Evolutionary conservation across 2,113 vertebrate genomes (phyloP).

Genomic region (Merops nubicus): DNA sequence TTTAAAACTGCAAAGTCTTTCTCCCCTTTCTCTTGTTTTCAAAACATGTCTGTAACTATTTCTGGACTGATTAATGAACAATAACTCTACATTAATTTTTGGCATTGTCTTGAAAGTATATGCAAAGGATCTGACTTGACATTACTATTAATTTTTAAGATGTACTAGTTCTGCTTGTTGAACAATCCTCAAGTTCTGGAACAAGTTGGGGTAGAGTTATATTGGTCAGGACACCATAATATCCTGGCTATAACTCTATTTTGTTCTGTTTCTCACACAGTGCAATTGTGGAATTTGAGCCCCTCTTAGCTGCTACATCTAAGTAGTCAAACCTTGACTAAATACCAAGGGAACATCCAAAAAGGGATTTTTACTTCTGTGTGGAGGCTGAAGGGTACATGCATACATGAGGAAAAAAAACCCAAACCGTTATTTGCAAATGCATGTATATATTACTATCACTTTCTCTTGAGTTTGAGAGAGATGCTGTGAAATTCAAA

Average conservation of each 20-base stretch:
- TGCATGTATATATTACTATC: neutral
- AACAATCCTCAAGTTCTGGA: slow-evolving; percentile 26
- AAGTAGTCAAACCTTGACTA: neutral
- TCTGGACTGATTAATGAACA: slow-evolving; percentile 61
- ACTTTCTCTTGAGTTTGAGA: neutral
- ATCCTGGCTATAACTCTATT: neutral
- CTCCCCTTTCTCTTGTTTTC: slow-evolving; percentile 60
- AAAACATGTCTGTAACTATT: slow-evolving; percentile 56
- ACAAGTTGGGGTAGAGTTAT: neutral
- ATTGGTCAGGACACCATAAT: neutral
- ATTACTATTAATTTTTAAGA: slow-evolving; percentile 54
- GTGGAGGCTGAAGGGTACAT: neutral
- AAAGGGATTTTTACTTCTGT: neutral
- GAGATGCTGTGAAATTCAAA: neutral
- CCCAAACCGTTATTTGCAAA: neutral
- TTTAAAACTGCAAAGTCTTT: slow-evolving; percentile 30
- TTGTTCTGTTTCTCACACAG: neutral
- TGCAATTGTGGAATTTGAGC: neutral
- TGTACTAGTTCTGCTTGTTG: slow-evolving; percentile 35
- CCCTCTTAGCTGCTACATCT: neutral
- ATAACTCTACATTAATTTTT: slow-evolving; percentile 68
- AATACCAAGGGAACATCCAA: neutral
- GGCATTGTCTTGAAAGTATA: slow-evolving; percentile 60
- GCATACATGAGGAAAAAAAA: neutral
- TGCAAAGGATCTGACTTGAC: slow-evolving; percentile 58